These are phyloP conservation scores for Acropternis orthonyx DNA, from an alignment of 2,797 vertebrate genomes.

Conservation along the genomic window DNA sequence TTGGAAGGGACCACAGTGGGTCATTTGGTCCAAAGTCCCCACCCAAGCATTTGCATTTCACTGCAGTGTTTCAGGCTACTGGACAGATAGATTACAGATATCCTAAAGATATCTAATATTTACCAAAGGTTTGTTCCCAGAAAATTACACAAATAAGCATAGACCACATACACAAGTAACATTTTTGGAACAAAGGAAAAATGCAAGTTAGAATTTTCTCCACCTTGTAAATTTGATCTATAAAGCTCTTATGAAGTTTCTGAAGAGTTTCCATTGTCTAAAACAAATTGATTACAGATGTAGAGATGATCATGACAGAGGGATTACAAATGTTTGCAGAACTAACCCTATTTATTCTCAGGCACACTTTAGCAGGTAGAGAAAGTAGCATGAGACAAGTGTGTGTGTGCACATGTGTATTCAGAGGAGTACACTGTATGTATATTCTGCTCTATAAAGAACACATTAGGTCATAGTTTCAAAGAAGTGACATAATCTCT, in stretches of 20 bases:
- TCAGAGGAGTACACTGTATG: not conserved
- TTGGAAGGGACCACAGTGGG: not conserved
- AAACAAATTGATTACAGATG: not conserved
- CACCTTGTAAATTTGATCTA: not conserved
- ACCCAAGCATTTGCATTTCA: not conserved
- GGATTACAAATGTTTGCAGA: not conserved
- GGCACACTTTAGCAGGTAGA: not conserved
- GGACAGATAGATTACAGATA: not conserved
- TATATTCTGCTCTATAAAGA: not conserved
- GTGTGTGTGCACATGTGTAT: rapidly evolving
- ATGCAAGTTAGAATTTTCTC: not conserved
- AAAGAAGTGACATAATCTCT: not conserved
- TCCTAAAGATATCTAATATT: not conserved
- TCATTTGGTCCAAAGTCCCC: not conserved
- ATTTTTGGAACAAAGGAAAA: not conserved
- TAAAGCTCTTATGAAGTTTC: not conserved
- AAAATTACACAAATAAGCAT: not conserved
- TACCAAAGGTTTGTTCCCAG: not conserved
- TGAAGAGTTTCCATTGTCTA: not conserved
- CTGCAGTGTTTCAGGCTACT: not conserved
- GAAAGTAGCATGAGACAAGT: not conserved
- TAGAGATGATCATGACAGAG: not conserved
- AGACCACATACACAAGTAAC: not conserved
- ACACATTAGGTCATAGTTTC: not conserved
- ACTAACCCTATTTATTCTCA: not conserved